These are phyloP conservation scores for Corvus moneduloides DNA, from an alignment of 2,113 vertebrate species.

Conservation along the genomic window DNA sequence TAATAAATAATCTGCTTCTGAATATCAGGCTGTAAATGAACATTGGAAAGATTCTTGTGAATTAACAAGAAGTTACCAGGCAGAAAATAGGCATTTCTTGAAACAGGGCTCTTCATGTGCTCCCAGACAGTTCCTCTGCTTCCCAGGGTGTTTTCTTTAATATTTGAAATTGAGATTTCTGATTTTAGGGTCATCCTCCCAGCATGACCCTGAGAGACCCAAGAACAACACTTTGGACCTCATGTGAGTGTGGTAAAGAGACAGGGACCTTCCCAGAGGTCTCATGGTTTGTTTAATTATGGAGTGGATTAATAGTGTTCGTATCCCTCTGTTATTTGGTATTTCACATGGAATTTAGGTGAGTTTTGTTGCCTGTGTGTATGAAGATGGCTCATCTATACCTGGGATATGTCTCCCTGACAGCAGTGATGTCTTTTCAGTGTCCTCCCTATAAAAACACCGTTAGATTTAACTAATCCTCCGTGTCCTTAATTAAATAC, in stretches of 20 bases:
- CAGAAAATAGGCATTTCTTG: background rate
- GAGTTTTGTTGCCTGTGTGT: background rate
- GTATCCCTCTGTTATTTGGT: rapidly evolving
- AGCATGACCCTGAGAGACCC: background rate
- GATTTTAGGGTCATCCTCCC: background rate
- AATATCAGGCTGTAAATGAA: background rate
- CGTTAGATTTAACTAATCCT: constrained; percentile 35
- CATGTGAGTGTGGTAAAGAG: background rate
- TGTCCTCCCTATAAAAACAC: background rate
- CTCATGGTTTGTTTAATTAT: background rate
- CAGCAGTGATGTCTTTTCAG: background rate
- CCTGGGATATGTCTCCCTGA: background rate
- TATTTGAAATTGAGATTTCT: background rate
- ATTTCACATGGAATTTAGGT: background rate
- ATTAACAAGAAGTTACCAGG: background rate
- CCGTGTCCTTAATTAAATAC: constrained; percentile 53
- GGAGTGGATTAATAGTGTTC: background rate
- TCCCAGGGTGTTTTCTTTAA: background rate
- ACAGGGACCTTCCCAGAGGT: background rate
- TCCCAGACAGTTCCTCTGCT: background rate
- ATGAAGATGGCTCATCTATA: background rate
- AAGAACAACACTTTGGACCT: background rate
- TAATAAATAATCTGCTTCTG: background rate
- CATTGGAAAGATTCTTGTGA: background rate
- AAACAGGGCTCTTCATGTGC: background rate